Evolutionary conservation across 2,113 vertebrate species (phyloP).

Genomic region (Phalacrocorax aristotelis): DNA sequence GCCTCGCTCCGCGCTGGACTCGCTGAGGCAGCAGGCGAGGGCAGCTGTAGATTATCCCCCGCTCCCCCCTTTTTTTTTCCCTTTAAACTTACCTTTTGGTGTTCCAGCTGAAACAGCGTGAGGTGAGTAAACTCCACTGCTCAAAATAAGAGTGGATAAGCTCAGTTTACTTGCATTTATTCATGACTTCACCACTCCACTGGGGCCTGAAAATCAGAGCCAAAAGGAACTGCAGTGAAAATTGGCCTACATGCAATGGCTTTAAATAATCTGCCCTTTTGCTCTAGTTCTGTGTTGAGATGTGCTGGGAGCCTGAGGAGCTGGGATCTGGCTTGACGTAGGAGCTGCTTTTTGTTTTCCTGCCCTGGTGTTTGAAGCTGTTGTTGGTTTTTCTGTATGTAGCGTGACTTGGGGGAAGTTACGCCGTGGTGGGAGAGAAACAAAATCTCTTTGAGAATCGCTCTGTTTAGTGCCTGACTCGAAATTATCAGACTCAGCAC

Average conservation of each 20-base stretch:
- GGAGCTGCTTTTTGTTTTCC: slow-evolving; percentile 39
- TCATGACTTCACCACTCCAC: slow-evolving; percentile 68
- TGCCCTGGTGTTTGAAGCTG: neutral
- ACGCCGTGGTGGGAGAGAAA: neutral
- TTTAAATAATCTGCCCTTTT: slow-evolving; percentile 68
- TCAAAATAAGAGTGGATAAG: slow-evolving; percentile 67
- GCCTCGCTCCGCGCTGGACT: neutral
- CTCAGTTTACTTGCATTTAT: slow-evolving; percentile 71
- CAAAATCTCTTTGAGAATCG: neutral
- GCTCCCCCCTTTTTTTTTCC: neutral
- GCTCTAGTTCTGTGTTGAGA: slow-evolving; percentile 56
- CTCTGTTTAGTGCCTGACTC: neutral
- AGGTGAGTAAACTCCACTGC: slow-evolving; percentile 61
- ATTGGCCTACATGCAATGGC: slow-evolving; percentile 66
- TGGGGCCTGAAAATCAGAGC: slow-evolving; percentile 68
- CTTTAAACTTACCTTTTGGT: slow-evolving; percentile 59
- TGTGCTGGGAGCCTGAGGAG: slow-evolving; percentile 48
- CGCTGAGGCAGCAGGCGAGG: neutral
- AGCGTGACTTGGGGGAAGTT: neutral
- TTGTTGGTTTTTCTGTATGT: neutral
- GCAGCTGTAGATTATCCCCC: slow-evolving; percentile 11
- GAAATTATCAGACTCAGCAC: neutral
- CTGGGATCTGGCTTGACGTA: slow-evolving; percentile 26
- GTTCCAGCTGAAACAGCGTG: slow-evolving; percentile 63
- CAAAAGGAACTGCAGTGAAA: slow-evolving; percentile 66